phyloP scores from a whole-genome alignment of 53 echinoderm and acorn worm species.

The Stichopus horrens region DNA sequence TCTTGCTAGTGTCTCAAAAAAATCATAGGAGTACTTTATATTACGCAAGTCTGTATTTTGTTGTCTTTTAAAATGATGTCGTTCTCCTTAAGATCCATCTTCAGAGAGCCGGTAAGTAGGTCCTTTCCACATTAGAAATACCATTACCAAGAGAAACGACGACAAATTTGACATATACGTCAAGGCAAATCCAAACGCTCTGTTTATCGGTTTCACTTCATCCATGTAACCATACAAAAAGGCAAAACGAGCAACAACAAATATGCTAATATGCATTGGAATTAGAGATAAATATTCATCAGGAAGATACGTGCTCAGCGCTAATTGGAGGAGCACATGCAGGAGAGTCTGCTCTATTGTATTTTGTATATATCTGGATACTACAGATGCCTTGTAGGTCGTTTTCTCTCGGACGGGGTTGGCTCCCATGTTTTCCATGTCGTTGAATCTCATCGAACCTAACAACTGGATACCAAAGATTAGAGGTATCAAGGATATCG shows the following conservation, averaged over 20 bases:
- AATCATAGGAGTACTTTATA: too few relatives aligned
- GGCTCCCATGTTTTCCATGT: conserved; percentile 34
- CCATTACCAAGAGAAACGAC: not conserved
- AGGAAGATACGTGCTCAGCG: conserved; percentile 13
- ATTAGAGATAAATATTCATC: not conserved
- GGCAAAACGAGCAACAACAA: conserved; percentile 30
- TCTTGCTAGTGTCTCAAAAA: too few relatives aligned
- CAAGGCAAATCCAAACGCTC: conserved; percentile 32
- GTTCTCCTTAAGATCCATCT: too few relatives aligned
- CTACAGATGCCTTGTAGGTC: not conserved
- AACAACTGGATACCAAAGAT: conserved; percentile 1
- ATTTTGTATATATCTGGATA: conserved; percentile 28
- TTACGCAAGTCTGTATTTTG: too few relatives aligned
- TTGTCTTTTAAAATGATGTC: too few relatives aligned
- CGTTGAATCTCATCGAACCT: not conserved
- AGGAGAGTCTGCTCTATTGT: conserved; percentile 35
- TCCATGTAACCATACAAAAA: conserved; percentile 33
- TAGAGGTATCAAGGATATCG: conserved; percentile 23
- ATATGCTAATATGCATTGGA: conserved; percentile 19
- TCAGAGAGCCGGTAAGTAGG: not conserved
- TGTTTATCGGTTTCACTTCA: not conserved
- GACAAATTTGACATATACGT: not conserved
- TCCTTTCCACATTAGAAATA: conserved; percentile 30
- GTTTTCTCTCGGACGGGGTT: conserved; percentile 32
- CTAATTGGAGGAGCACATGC: conserved; percentile 20